Percentiles rank a stretch among this genome's conserved stretches.
phyloP scores from a whole-genome alignment of 2,888 invertebrate species.

The Lordiphosa andalusiaca region DNA sequence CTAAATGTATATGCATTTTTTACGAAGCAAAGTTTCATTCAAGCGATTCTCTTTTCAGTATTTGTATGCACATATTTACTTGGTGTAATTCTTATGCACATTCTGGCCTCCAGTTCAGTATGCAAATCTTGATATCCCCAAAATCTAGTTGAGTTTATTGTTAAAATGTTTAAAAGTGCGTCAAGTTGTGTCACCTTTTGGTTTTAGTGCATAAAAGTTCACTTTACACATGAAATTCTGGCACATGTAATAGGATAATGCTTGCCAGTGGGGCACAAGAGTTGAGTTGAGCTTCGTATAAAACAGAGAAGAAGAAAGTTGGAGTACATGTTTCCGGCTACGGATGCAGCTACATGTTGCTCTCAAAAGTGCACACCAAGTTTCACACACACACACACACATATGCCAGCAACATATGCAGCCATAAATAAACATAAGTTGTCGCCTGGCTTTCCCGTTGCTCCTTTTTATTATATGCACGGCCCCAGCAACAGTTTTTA shows the following conservation, averaged over 20 bases:
- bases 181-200: too few relatives aligned
- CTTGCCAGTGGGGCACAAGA: too few relatives aligned
- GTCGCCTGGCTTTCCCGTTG: constrained; percentile 38
- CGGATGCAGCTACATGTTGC: constrained; percentile 9
- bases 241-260: too few relatives aligned
- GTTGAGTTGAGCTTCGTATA: too few relatives aligned
- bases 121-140: not conserved
- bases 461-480: too few relatives aligned
- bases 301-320: not conserved
- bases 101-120: constrained; percentile 5
- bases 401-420: constrained; percentile 46
- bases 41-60: too few relatives aligned
- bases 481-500: too few relatives aligned
- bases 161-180: not conserved
- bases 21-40: too few relatives aligned
- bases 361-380: constrained; percentile 1
- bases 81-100: not conserved
- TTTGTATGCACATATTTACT: too few relatives aligned
- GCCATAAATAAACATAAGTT: constrained; percentile 68
- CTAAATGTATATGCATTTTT: too few relatives aligned
- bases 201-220: too few relatives aligned
- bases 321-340: not conserved
- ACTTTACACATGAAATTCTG: too few relatives aligned
- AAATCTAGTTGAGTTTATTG: not conserved
- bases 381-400: constrained; percentile 2